Conservation (phyloP, 2,113 vertebrate genomes). For the Numenius arquata region DNA sequence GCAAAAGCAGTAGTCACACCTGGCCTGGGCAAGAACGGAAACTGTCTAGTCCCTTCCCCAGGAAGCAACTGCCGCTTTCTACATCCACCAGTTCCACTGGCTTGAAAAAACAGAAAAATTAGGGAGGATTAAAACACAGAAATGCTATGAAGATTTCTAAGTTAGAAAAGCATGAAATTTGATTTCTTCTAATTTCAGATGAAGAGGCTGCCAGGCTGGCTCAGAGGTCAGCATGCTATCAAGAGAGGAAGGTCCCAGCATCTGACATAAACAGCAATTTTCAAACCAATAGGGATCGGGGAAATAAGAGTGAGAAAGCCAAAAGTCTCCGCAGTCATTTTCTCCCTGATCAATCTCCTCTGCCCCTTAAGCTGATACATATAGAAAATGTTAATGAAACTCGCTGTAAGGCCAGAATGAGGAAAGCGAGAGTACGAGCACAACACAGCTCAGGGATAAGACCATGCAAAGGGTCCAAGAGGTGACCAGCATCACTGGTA, state of each 20-base stretch:
- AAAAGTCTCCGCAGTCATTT: background rate
- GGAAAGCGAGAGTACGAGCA: background rate
- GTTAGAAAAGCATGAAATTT: background rate
- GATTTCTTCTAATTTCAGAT: background rate
- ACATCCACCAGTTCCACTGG: background rate
- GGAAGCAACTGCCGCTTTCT: background rate
- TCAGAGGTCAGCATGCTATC: background rate
- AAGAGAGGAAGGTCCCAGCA: background rate
- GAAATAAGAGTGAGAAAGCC: background rate
- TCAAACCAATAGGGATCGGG: background rate
- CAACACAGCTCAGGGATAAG: background rate
- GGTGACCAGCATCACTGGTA: rapidly evolving
- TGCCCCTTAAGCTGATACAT: background rate
- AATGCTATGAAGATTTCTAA: background rate
- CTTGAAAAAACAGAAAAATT: background rate
- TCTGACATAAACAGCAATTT: background rate
- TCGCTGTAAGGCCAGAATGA: background rate
- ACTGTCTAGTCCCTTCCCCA: background rate
- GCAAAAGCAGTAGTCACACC: background rate
- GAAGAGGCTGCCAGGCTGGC: background rate
- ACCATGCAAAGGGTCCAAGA: background rate
- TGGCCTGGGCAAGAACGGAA: background rate
- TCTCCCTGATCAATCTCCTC: background rate
- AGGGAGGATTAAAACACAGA: background rate
- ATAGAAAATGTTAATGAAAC: background rate